Base-by-base conservation (phyloP, 2,797 vertebrate species). In the Neoniphon sammara region DNA sequence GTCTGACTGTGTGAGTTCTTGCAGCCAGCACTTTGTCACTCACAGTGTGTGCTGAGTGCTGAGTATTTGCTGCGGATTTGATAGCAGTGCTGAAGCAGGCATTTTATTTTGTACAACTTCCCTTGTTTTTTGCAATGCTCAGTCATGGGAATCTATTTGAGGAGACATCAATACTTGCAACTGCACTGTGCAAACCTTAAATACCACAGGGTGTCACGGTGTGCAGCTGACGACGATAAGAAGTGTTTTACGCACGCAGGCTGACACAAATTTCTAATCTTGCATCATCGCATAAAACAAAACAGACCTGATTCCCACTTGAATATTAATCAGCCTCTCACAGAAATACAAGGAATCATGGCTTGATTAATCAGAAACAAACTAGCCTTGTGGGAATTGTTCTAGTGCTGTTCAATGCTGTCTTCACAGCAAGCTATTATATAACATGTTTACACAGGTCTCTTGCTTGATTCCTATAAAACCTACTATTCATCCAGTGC, bases 11-110 rank as follows among this genome's bases (percentile, higher is more conserved):
- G 73, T 68, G 84, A 89, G 76, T 15, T 54, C 87, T 85, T 84
- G 84, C 84, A 90, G 87, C 82, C 67, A 80, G 83, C 84, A 80
- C 81, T 91, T 86, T 91, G 87, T 86, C 86, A 86, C 85, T 88
- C 86, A 84, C 77, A 50, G 70, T 60, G 81, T 27, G 79, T 77
- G 72, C 66, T 77, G 78, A 70, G 65, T 20, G 20, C 55, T 21
- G 65, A 78, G 84, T 30, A 74, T 86, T 87, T 84, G 79, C 70
- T 49, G 68, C 69, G 79, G 56, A 75, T 83, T 85, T 60, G 18
- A 62, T 66, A 67, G 69, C 77, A 23, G 64, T 72, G 75, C 81
- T 77, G 77, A 75, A 82, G 66, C 64, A 64, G 72, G 66, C 66
- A 9, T 83, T 85, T 77, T 15, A 46, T 57, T 55, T 14, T 59